Evolutionary conservation across 2,113 vertebrate species (phyloP).

Genomic region (Aegithalos caudatus): DNA sequence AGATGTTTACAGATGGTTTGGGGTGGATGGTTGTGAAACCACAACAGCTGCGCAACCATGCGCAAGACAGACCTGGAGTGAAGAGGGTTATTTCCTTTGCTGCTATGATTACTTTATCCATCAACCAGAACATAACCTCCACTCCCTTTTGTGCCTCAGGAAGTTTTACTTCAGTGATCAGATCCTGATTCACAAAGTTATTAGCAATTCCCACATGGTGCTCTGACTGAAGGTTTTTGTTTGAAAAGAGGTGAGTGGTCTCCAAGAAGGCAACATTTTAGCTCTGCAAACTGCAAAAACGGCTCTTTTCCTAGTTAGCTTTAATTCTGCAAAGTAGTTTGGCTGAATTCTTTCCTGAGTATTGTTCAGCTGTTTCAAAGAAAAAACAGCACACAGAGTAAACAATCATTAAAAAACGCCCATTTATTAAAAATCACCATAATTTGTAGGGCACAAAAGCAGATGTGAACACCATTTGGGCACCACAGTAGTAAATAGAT

Average conservation of each 20-base stretch:
- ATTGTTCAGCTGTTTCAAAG: neutral
- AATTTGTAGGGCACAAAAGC: neutral
- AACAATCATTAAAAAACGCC: neutral
- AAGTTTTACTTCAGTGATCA: neutral
- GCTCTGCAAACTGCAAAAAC: neutral
- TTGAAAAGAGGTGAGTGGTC: neutral
- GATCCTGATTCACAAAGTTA: neutral
- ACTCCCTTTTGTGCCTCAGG: neutral
- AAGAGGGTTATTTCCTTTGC: neutral
- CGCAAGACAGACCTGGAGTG: neutral
- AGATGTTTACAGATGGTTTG: neutral
- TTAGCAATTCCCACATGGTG: neutral
- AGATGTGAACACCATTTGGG: neutral
- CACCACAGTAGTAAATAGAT: neutral
- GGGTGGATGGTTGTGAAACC: neutral
- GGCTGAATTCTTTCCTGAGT: neutral
- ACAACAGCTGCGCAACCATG: accelerated
- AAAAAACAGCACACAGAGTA: neutral
- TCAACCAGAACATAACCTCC: neutral
- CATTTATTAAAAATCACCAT: neutral
- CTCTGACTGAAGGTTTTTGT: neutral
- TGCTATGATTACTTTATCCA: neutral
- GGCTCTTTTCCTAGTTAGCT: neutral
- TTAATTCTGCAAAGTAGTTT: neutral
- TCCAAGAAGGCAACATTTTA: neutral